Conservation (phyloP, 2,888 invertebrate genomes). For the Muschampia plurimacula region DNA sequence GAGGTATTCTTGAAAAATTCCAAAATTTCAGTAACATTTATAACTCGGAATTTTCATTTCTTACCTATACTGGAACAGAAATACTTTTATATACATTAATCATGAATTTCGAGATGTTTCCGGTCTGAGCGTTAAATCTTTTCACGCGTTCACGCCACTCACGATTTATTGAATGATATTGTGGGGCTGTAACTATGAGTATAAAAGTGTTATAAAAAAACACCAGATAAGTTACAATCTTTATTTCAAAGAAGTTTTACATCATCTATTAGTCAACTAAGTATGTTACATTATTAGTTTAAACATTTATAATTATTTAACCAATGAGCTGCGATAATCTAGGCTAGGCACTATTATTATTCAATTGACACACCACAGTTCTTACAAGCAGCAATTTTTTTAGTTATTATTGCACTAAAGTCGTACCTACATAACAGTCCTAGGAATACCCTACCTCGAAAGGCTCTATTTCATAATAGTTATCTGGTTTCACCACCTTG, state of each 20-base stretch:
- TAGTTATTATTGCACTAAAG: slow-evolving; percentile 11
- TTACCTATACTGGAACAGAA: too few relatives aligned
- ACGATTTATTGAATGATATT: too few relatives aligned
- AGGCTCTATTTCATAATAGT: neutral
- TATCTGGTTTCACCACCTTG: too few relatives aligned
- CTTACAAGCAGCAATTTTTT: slow-evolving; percentile 45
- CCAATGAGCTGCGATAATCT: slow-evolving; percentile 66
- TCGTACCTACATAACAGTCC: neutral
- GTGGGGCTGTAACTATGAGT: too few relatives aligned
- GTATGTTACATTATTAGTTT: slow-evolving; percentile 48
- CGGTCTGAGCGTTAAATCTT: too few relatives aligned
- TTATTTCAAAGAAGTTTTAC: slow-evolving; percentile 64
- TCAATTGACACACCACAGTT: slow-evolving; percentile 80
- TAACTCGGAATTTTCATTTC: too few relatives aligned
- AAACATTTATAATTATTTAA: slow-evolving; percentile 46
- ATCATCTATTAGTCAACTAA: slow-evolving; percentile 40
- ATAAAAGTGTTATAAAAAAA: slow-evolving; percentile 31
- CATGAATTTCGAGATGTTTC: too few relatives aligned
- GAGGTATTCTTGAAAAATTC: too few relatives aligned
- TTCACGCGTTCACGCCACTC: too few relatives aligned
- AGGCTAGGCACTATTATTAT: slow-evolving; percentile 82
- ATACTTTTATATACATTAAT: too few relatives aligned
- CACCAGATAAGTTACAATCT: slow-evolving; percentile 52
- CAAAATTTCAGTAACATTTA: too few relatives aligned
- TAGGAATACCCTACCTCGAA: neutral